Base-by-base conservation (phyloP, 2,888 invertebrate genomes). In the Patella caerulea region DNA sequence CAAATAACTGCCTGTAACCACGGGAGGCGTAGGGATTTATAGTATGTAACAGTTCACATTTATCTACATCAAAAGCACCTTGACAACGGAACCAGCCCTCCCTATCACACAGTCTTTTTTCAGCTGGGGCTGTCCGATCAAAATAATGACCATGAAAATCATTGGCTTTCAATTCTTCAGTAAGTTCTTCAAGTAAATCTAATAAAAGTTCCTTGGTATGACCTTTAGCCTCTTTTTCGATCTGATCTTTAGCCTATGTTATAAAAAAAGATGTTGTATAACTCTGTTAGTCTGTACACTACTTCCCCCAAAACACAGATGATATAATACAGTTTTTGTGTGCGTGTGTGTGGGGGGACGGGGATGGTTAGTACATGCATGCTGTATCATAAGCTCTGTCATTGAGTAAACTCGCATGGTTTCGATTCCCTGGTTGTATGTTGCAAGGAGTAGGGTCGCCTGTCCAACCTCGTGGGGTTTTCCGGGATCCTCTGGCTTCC, bases 11-110 rank as follows among this genome's bases (percentile, higher is more conserved):
- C 9, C 88, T 79, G 74, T 87, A 85, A 2, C 87, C 87, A 29
- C 83, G 81, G 5, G 88, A 88, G 2, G 87, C 86, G 73, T 88
- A 89, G 0, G 88, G 88, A 78, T 88, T 88, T 69, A 89, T 87
- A 4, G 85, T 87, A 77, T 89, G 89, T 54, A 81, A 84, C 69
- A 85, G 85, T 29, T 85, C 81, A 81, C 92, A 91, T 11, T 75
- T 54, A 7, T 84, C 80, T 59, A 81, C 78, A 77, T 89, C 87
- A 71, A 84, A 91, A 19, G 87, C 85, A 3, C 91, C 91, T 76
- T 90, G 85, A 79, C 91, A 91, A 71, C 81, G 78, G 79, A 91
- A 91, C 86, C 88, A 86, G n/a, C 91, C 91, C 17, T 86, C 81
- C 7, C 83, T 83, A 79, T 91, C 89, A 85, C 91, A 91, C 19